Evolutionary conservation across 2,797 vertebrate genomes (phyloP).

Genomic region (Periophthalmus magnuspinnatus): DNA sequence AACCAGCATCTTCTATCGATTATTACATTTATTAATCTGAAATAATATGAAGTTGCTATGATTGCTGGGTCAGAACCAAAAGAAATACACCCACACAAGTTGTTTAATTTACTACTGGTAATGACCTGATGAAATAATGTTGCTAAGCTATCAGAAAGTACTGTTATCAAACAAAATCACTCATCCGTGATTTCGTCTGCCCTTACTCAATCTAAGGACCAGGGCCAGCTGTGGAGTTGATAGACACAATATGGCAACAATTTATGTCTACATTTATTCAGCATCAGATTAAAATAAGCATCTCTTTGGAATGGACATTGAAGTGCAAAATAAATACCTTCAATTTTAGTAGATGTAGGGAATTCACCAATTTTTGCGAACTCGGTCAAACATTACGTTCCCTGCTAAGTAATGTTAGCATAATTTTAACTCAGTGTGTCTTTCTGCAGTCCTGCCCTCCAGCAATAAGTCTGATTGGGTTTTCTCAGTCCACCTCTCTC

Average conservation of each 20-base stretch:
- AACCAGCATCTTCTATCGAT: background rate
- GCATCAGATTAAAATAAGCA: background rate
- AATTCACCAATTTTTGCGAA: background rate
- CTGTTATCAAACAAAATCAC: background rate
- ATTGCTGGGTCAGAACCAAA: background rate
- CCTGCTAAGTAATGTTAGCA: conserved; percentile 38
- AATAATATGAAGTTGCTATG: background rate
- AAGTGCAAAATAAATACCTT: too few species aligned
- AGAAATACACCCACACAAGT: background rate
- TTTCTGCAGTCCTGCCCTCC: conserved; percentile 50
- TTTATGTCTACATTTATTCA: background rate
- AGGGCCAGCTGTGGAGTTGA: too few species aligned
- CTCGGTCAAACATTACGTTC: conserved; percentile 27
- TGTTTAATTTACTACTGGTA: background rate
- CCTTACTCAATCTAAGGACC: background rate
- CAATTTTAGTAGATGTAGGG: too few species aligned
- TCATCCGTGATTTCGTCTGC: background rate
- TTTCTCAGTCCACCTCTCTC: conserved; percentile 43
- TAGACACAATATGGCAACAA: background rate
- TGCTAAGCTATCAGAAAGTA: background rate
- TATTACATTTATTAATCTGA: background rate
- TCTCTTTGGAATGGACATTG: background rate
- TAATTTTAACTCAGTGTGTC: conserved; percentile 29
- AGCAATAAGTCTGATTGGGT: conserved; percentile 55
- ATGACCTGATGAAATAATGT: background rate